Conservation (phyloP, 2,113 vertebrate species). For the Poeciliopsis retropinna region DNA sequence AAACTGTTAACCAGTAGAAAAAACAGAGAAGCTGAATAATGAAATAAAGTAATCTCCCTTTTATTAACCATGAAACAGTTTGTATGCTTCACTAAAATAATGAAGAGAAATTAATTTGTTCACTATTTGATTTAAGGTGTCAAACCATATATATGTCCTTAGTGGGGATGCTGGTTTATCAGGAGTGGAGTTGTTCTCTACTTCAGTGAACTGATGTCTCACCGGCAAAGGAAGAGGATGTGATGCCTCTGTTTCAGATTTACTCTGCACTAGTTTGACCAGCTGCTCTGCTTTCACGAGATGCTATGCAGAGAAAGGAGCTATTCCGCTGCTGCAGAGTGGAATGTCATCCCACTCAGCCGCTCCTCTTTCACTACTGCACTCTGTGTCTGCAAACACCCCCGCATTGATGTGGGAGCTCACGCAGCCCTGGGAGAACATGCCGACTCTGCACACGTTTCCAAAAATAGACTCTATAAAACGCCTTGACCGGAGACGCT, state of each 20-base stretch:
- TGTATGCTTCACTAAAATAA: conserved; percentile 21
- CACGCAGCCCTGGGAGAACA: conserved; percentile 67
- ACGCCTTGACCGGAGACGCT: conserved; percentile 42
- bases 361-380: conserved; percentile 28
- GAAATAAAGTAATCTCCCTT: conserved; percentile 6
- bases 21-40: conserved; percentile 11
- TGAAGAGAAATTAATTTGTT: conserved; percentile 5
- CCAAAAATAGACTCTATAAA: conserved; percentile 74
- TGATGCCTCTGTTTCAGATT: conserved; percentile 21
- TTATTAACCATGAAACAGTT: not conserved
- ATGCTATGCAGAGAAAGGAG: not conserved
- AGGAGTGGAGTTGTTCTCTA: conserved; percentile 10
- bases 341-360: conserved; percentile 34
- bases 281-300: conserved; percentile 17
- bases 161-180: not conserved
- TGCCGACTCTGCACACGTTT: conserved; percentile 48
- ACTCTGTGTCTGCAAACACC: conserved; percentile 56
- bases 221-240: conserved; percentile 34
- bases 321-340: conserved; percentile 3
- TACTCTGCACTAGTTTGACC: conserved; percentile 19
- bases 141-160: not conserved
- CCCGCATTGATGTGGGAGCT: conserved; percentile 60
- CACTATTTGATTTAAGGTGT: conserved; percentile 20
- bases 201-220: conserved; percentile 18
- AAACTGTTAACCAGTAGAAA: no score